Percentiles rank a stretch among this genome's conserved stretches.
These are phyloP conservation scores for Cacatua alba DNA, from an alignment of 2,113 vertebrate genomes.

Conservation along the genomic window DNA sequence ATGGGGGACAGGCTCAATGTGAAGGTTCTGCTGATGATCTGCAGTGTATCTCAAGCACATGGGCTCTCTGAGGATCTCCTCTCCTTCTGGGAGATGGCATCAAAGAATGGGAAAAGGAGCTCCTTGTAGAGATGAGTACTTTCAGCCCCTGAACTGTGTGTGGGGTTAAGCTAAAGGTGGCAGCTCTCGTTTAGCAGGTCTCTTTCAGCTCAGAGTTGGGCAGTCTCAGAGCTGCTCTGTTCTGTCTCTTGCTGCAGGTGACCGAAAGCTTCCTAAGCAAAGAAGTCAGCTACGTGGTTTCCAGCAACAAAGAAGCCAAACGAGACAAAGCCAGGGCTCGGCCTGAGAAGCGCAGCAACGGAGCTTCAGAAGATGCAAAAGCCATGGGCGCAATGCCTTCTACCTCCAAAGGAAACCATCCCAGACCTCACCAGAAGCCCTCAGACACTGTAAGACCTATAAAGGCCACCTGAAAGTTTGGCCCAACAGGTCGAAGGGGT, in stretches of 20 bases:
- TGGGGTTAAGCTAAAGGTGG: neutral
- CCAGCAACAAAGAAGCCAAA: conserved; percentile 76
- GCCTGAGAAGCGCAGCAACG: neutral
- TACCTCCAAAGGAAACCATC: neutral
- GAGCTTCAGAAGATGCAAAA: neutral
- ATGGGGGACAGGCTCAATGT: rapidly evolving
- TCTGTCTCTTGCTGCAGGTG: conserved; percentile 68
- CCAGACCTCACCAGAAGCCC: conserved; percentile 17
- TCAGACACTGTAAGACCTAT: conserved; percentile 35
- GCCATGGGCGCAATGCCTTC: neutral
- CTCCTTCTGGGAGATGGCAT: neutral
- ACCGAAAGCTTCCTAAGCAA: conserved; percentile 90
- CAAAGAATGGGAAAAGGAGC: neutral
- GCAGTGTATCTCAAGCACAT: neutral
- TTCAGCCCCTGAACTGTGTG: neutral
- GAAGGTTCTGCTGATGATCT: neutral
- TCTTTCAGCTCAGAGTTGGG: neutral
- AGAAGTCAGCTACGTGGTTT: conserved; percentile 86
- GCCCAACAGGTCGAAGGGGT: neutral
- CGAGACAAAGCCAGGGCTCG: neutral
- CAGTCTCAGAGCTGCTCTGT: conserved; percentile 3
- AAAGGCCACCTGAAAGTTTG: neutral
- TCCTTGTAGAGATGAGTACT: neutral
- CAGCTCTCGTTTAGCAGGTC: neutral
- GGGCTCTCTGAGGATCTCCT: neutral